A percentile compares a stretch with the other conserved stretches of the same genome.
Conservation (phyloP, 2,888 invertebrate species). For the Nephrotoma flavescens region DNA sequence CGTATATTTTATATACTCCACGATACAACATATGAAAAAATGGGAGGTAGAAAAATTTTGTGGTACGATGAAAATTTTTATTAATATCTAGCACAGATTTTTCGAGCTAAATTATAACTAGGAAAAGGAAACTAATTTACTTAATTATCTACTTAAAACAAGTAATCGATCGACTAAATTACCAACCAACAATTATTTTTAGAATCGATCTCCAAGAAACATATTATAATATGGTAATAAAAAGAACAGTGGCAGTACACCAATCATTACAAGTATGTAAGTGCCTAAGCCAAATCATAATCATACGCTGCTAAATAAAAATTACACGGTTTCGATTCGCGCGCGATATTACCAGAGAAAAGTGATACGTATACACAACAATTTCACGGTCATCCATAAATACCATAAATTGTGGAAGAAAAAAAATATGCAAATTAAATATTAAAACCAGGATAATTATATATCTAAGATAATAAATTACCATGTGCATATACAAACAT, state of each 20-base stretch:
- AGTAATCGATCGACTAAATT: neutral
- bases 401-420: neutral
- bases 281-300: neutral
- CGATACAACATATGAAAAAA: neutral
- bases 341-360: neutral
- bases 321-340: neutral
- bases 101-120: neutral
- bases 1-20: neutral
- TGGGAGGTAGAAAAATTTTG: neutral
- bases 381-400: neutral
- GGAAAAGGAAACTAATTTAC: neutral
- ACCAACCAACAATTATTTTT: neutral
- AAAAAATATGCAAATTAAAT: neutral
- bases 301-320: neutral
- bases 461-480: neutral
- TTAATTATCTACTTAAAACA: neutral
- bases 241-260: neutral
- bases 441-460: neutral
- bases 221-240: neutral
- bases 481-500: neutral
- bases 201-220: neutral
- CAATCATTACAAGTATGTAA: neutral
- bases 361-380: neutral
- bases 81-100: neutral
- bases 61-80: neutral